Evolutionary conservation across 2,113 vertebrate species (phyloP).

Genomic region (Leiothrix lutea): DNA sequence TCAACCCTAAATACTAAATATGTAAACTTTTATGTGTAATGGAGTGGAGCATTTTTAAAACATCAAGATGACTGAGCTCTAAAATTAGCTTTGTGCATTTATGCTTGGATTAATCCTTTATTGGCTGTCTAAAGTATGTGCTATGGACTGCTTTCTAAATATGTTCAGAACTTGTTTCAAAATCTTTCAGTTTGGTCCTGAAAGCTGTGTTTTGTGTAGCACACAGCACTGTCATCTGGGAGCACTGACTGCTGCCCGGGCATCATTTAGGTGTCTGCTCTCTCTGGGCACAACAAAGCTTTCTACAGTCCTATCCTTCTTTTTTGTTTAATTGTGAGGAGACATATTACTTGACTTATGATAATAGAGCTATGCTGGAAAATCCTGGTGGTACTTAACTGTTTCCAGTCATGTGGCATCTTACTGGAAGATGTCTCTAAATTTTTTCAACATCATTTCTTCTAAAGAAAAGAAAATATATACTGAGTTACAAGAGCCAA

Average conservation of each 20-base stretch:
- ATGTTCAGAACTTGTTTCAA: not conserved
- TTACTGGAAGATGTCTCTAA: not conserved
- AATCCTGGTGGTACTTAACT: not conserved
- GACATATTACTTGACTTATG: not conserved
- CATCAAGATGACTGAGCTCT: not conserved
- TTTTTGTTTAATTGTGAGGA: not conserved
- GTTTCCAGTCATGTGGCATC: not conserved
- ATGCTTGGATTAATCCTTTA: not conserved
- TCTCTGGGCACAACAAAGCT: not conserved
- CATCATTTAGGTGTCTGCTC: not conserved
- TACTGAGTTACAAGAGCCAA: not conserved
- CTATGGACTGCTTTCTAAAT: not conserved
- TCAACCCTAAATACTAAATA: not conserved
- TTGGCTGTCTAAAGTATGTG: not conserved
- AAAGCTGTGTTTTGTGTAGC: not conserved
- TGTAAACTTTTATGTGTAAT: not conserved
- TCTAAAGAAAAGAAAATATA: not conserved
- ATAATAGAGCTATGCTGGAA: not conserved
- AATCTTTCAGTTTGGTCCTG: not conserved
- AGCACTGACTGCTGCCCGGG: not conserved
- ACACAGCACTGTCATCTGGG: not conserved
- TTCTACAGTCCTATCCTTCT: not conserved
- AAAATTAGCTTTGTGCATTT: not conserved
- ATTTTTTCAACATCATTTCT: not conserved
- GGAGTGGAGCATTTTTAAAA: not conserved